phyloP scores from a whole-genome alignment of 2,113 vertebrate species.

The Felis chaus region DNA sequence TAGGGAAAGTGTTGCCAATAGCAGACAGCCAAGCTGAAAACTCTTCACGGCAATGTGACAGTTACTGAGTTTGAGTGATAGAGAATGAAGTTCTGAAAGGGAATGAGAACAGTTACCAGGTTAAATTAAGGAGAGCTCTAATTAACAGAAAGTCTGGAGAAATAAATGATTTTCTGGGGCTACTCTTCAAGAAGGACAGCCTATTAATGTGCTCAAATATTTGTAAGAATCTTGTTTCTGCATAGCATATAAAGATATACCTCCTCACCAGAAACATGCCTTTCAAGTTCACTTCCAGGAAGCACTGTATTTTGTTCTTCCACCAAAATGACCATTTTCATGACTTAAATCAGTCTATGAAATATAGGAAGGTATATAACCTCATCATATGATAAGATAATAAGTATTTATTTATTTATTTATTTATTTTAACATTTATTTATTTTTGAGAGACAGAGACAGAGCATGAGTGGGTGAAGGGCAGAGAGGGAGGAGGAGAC shows the following conservation, averaged over 20 bases:
- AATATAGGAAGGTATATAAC: not conserved
- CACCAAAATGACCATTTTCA: not conserved
- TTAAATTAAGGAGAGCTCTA: slow-evolving; percentile 21
- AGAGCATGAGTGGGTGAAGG: too few relatives aligned
- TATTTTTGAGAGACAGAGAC: too few relatives aligned
- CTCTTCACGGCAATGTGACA: not conserved
- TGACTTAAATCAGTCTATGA: not conserved
- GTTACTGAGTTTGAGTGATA: not conserved
- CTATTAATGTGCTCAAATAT: not conserved
- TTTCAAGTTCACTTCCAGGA: not conserved
- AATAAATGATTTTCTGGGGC: not conserved
- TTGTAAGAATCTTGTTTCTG: not conserved
- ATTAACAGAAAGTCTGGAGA: not conserved
- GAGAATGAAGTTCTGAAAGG: not conserved
- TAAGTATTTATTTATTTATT: not conserved
- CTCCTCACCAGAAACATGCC: not conserved
- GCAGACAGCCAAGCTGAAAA: not conserved
- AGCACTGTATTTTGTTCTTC: not conserved
- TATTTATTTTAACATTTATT: too few relatives aligned
- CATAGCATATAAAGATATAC: not conserved
- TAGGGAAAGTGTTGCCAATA: not conserved
- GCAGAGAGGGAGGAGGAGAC: too few relatives aligned
- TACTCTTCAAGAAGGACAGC: not conserved
- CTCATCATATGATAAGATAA: not conserved
- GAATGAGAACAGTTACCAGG: not conserved